Evolutionary conservation across 1,140 invertebrate species (phyloP).

Genomic region (Lasaia peninsularis): DNA sequence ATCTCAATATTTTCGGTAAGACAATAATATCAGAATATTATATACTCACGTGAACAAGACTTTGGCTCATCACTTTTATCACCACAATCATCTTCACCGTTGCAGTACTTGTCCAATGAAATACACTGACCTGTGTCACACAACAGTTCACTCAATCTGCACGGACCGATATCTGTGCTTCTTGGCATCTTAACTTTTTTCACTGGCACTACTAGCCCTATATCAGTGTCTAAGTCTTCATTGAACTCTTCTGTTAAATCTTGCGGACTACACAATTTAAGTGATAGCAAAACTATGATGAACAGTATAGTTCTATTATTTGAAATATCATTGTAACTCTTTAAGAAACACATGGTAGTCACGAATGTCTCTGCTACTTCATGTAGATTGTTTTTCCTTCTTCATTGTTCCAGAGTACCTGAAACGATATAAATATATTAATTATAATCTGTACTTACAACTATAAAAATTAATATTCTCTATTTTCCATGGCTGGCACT

Average conservation of each 20-base stretch:
- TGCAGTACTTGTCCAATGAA: constrained; percentile 86
- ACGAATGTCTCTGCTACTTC: neutral
- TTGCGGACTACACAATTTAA: constrained; percentile 66
- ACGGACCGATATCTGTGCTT: constrained; percentile 59
- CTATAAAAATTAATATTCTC: no score
- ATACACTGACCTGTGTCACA: constrained; percentile 86
- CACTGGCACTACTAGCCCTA: constrained; percentile 41
- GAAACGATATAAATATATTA: no score
- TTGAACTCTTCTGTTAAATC: constrained; percentile 64
- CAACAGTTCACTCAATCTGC: constrained; percentile 87
- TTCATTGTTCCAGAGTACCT: constrained; percentile 19
- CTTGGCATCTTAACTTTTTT: constrained; percentile 47
- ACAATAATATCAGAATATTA: no score
- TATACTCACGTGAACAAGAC: constrained; percentile 87
- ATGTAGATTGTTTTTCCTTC: neutral
- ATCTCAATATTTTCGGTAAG: no score
- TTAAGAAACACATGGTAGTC: constrained; percentile 56
- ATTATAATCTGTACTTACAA: no score
- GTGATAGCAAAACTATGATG: constrained; percentile 58
- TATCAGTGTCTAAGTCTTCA: constrained; percentile 53
- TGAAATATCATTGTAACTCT: constrained; percentile 45
- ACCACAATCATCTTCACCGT: constrained; percentile 87
- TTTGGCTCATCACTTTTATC: constrained; percentile 88
- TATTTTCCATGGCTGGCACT: no score
- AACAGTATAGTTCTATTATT: constrained; percentile 63